Evolutionary conservation across 2,888 invertebrate genomes (phyloP).

Genomic region (Acleris literana): DNA sequence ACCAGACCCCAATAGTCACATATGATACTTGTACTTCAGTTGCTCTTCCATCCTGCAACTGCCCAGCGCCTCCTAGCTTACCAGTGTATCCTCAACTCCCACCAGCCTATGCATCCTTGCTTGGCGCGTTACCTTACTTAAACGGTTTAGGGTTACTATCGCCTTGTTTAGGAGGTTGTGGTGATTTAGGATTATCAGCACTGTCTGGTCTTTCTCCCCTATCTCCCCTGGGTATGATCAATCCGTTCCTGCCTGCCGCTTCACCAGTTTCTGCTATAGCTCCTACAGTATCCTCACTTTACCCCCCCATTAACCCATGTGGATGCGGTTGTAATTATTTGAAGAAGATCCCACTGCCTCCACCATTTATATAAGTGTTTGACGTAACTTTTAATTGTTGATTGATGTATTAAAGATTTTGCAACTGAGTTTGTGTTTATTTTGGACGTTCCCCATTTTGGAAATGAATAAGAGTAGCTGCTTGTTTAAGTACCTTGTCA

Average conservation of each 20-base stretch:
- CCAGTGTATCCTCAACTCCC: constrained; percentile 12
- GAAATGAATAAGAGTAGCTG: too few species aligned
- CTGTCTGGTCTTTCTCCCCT: background rate
- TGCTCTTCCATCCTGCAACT: constrained; percentile 21
- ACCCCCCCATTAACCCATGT: constrained; percentile 50
- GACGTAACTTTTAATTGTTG: constrained; percentile 8
- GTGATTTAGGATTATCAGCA: background rate
- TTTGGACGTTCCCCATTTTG: background rate
- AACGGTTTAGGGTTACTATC: background rate
- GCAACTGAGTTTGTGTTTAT: background rate
- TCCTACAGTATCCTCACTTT: constrained; percentile 44
- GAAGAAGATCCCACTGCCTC: constrained; percentile 65
- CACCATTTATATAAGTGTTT: constrained; percentile 56
- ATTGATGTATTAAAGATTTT: background rate
- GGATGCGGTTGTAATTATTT: constrained; percentile 54
- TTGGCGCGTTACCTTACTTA: constrained; percentile 2
- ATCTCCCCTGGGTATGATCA: constrained; percentile 40
- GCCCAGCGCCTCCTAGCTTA: constrained; percentile 7
- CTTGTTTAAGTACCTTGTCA: too few species aligned
- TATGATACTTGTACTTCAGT: background rate
- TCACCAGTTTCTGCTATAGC: constrained; percentile 57
- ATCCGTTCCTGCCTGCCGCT: constrained; percentile 56
- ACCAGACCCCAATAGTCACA: background rate
- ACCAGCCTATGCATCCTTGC: background rate
- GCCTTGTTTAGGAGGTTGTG: background rate